A percentile compares a stretch with the other conserved stretches of the same genome.
Conservation (phyloP, 2,888 invertebrate genomes). For the Mamestra brassicae region DNA sequence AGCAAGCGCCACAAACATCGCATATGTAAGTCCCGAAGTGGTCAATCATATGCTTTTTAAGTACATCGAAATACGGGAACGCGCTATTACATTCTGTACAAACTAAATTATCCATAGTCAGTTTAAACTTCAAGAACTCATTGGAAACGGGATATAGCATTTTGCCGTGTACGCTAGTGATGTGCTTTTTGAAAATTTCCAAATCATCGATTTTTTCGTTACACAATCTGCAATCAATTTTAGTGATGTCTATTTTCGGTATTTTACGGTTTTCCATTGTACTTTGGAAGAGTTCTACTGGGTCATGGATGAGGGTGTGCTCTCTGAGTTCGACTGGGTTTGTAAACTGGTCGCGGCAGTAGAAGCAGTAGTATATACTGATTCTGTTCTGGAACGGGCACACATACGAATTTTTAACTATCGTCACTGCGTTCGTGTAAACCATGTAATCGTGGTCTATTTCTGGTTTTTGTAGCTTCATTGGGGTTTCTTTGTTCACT, state of each 20-base stretch:
- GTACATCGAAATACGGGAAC: constrained; percentile 82
- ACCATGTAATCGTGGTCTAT: constrained; percentile 79
- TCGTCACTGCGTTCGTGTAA: constrained; percentile 78
- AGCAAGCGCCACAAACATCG: constrained; percentile 86
- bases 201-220: constrained; percentile 80
- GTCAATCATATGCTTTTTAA: constrained; percentile 85
- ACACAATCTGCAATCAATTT: constrained; percentile 85
- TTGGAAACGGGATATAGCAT: constrained; percentile 75
- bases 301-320: constrained; percentile 83
- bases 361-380: constrained; percentile 86
- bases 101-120: constrained; percentile 78
- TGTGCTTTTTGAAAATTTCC: constrained; percentile 77
- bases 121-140: constrained; percentile 82
- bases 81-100: constrained; percentile 82
- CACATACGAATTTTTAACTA: constrained; percentile 82
- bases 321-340: constrained; percentile 82
- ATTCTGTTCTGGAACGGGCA: constrained; percentile 75
- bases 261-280: constrained; percentile 83
- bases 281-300: constrained; percentile 75
- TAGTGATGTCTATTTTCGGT: constrained; percentile 85
- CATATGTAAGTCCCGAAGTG: constrained; percentile 85
- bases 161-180: constrained; percentile 74
- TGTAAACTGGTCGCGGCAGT: constrained; percentile 85
- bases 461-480: constrained; percentile 63
- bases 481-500: constrained; percentile 61